A percentile compares a stretch with the other conserved stretches of the same genome.
Conservation (phyloP, 2,113 vertebrate species). For the Podarcis cretensis region DNA sequence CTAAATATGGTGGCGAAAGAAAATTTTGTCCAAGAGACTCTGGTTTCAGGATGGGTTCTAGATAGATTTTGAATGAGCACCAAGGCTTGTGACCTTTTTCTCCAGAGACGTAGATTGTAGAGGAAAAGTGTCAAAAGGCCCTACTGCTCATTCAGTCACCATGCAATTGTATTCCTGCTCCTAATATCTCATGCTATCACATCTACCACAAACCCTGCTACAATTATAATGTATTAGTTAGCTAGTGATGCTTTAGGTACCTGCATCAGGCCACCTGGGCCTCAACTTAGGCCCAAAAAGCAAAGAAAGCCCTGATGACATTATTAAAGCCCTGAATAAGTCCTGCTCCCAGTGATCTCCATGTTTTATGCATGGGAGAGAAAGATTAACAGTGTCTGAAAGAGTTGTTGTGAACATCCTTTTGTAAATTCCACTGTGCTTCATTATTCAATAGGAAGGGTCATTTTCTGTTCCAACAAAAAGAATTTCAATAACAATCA, state of each 20-base stretch:
- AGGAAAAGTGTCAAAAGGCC: background rate
- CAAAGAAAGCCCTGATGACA: background rate
- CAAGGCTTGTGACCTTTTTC: background rate
- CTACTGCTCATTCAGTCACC: background rate
- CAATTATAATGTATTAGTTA: background rate
- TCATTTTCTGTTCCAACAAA: background rate
- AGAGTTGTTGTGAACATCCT: background rate
- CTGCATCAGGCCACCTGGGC: background rate
- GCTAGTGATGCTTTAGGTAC: background rate
- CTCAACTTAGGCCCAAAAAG: background rate
- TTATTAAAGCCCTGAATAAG: background rate
- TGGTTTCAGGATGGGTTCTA: background rate
- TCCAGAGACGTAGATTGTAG: background rate
- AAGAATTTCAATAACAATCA: background rate
- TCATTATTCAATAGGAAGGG: conserved; percentile 12
- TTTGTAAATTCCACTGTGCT: conserved; percentile 19
- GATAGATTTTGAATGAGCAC: background rate
- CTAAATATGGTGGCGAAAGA: background rate
- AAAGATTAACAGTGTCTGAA: conserved; percentile 27
- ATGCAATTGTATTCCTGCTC: background rate
- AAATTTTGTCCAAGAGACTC: background rate
- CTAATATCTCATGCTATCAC: background rate
- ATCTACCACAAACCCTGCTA: background rate
- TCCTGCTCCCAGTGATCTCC: background rate
- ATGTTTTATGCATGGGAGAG: background rate